Evolutionary conservation across 2,888 invertebrate species (phyloP), one percentile per base, ranked within the genome.

Genomic region (Willowsia nigromaculata): DNA sequence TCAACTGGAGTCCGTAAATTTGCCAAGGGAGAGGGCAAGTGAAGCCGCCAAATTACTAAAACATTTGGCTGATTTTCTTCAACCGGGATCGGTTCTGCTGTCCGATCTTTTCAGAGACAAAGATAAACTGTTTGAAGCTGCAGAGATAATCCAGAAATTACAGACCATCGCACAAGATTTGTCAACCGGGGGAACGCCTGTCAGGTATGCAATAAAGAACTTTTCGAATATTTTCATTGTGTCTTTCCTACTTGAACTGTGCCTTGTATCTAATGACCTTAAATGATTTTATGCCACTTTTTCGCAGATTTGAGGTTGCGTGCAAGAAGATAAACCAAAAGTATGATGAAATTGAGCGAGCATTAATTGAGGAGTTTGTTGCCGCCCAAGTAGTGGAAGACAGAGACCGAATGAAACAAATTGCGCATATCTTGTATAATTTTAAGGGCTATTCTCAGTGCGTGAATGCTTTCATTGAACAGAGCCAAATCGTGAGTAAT

Each of bases 371-470:
- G 93, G 98, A 99, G 94, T 99, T 99, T 95, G 97, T 97, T 0
- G 95, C 96, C 86, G 98, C 98, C 0, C 98, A 99, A 93, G 96
- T 96, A 91, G 96, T 96, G 90, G 97, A 97, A 92, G 97, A 99
- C 93, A 96, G 96, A 92, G 95, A 95, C 47, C 96, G 97, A 93
- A 99, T 99, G 99, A 98, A 97, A 93, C 97, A 97, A 93, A 96
- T 99, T 91, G 99, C 99, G 0, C 96, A 95, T 82, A 97, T 99
- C 71, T 95, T 99, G 93, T 97, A 97, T 0, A 98, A 99, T 93
- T 99, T 99, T 93, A 99, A 99, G 94, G 97, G 98, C 0, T 99
- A 99, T 94, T 97, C 97, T 0, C 97, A 98, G 92, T 99, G 99
- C 94, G 96, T 99, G 78, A 97, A 99, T 95, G 98, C 98, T 0